Base-by-base conservation (phyloP, 1,140 invertebrate species). In the Archivesica marissinica region DNA sequence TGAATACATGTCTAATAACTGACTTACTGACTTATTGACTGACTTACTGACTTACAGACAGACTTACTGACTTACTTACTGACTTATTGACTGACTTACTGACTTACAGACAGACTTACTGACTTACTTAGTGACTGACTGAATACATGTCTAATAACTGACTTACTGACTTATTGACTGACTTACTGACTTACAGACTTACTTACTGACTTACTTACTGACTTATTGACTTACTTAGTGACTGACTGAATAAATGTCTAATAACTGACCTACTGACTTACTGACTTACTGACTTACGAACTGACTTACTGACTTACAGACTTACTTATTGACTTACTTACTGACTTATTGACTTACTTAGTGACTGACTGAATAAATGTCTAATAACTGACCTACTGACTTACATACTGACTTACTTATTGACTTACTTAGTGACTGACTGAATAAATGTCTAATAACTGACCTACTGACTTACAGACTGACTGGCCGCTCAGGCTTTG, bases 301-400 rank as follows among this genome's bases (percentile, higher is more conserved):
- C 77, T 70, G 15, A 80, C 59, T 80, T 25, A 80, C 77, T 80
- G 77, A 80, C 61, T 70, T 56, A 80, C 77, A 70, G 15, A 68
- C 59, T 80, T 28, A n/a, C n/a, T n/a, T n/a, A n/a, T n/a, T n/a
- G n/a, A n/a, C n/a, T n/a, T n/a, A n/a, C n/a, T n/a, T n/a, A 66
- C 61, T 68, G 11, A 23, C 56, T 68, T 9, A 80, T 47, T 44
- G 11, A 66, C 59, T 68, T 11, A 70, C 39, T 23, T 15, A 38
- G 68, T 7, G 70, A 11, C 70, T 17, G 52, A 56, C 70, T 13
- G 15, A n/a, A n/a, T n/a, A n/a, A n/a, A n/a, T n/a, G n/a, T n/a
- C n/a, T n/a, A n/a, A n/a, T n/a, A n/a, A n/a, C n/a, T n/a, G n/a
- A n/a, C n/a, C n/a, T n/a, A n/a, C n/a, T n/a, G n/a, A n/a, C n/a